Base-by-base conservation (phyloP, 1,140 invertebrate species). In the Steinernema feltiae region DNA sequence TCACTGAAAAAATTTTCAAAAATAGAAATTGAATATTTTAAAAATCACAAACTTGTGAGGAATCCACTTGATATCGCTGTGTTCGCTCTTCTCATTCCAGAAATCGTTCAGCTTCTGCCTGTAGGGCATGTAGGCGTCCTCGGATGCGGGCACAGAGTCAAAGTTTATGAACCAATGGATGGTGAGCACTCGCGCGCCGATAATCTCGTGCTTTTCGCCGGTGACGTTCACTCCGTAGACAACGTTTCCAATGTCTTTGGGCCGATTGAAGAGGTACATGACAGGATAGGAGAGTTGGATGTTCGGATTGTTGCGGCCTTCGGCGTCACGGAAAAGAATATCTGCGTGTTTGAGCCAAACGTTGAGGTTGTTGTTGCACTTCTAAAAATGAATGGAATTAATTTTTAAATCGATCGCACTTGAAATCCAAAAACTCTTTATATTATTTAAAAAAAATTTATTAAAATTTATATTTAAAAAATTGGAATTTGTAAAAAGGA, bases 301-400 rank as follows among this genome's bases (percentile, higher is more conserved):
- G 77, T 85, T 85, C 0, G 84, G 84, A 70, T 85, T 85, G 18
- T 72, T 81, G 31, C 84, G 76, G 21, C 76, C 75, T 73, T 76
- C 77, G 71, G 79, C 80, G 71, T 78, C 85, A 46, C 75, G 69
- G 76, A 85, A 85, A 53, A 85, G 73, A 76, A 85, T 83, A 46
- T 86, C 84, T n/a, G 84, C 84, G 70, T 85, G 84, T 72, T 85
- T 85, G 31, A 85, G 74, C 84, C 84, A 85, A 72, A 86, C 76
- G 75, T 85, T 82, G 32, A 83, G 74, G 27, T 81, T 41, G 41
- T 83, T 83, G 32, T 79, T 76, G 72, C 78, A 83, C 29, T 75
- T 75, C 83, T 82, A 32, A 48, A 74, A 77, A 7, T 3, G 27
- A n/a, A n/a, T n/a, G n/a, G n/a, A n/a, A n/a, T n/a, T n/a, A n/a